Percentiles rank a stretch among this genome's conserved stretches.
Conservation (phyloP, 2,888 invertebrate genomes). For the Eumacrocentrus americanus region DNA sequence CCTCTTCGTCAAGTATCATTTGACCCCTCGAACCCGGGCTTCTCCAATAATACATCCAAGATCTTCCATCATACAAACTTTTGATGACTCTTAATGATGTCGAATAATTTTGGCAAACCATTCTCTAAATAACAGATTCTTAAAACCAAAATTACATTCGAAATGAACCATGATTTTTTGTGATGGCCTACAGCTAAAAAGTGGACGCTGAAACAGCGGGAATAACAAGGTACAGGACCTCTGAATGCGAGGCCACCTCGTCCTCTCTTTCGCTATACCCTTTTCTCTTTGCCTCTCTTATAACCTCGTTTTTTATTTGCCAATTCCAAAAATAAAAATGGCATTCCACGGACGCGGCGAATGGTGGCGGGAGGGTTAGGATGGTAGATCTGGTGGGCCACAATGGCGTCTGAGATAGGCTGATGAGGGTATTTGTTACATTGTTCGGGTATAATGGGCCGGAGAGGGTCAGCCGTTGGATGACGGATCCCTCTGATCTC, state of each 20-base stretch:
- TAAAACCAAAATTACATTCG: too few relatives aligned
- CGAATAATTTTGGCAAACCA: too few relatives aligned
- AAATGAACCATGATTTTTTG: too few relatives aligned
- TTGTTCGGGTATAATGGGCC: constrained; percentile 50
- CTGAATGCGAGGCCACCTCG: neutral
- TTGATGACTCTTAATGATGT: too few relatives aligned
- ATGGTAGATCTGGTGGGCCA: constrained; percentile 33
- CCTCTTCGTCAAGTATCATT: constrained; percentile 9
- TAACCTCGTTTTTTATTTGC: neutral
- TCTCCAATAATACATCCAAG: too few relatives aligned
- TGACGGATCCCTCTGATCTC: constrained; percentile 37
- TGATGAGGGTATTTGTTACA: constrained; percentile 55
- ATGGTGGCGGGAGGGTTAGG: constrained; percentile 2
- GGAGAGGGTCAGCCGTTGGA: constrained; percentile 32
- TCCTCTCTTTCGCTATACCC: neutral
- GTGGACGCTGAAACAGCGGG: neutral
- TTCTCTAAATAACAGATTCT: too few relatives aligned
- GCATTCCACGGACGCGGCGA: constrained; percentile 8
- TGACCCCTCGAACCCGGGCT: constrained; percentile 12
- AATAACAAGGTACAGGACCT: neutral
- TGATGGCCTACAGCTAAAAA: neutral
- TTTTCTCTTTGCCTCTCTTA: neutral
- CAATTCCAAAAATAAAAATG: constrained; percentile 20
- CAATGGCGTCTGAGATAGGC: constrained; percentile 48
- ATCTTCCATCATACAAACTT: too few relatives aligned